Evolutionary conservation across 2,797 vertebrate species (phyloP).

Genomic region (Euphonia xanthogaster): DNA sequence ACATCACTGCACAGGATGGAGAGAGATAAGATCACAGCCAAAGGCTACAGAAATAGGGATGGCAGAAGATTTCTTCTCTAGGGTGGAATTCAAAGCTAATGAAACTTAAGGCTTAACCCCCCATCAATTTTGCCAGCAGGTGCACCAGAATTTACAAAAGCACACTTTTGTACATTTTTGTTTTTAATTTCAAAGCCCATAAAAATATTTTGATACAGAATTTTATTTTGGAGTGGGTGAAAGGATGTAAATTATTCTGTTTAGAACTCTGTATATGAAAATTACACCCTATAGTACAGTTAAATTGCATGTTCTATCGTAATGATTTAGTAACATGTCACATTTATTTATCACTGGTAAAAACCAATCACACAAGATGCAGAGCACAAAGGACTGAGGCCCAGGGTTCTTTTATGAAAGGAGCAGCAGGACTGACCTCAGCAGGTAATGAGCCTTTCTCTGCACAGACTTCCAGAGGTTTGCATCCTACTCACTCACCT

Average conservation of each 20-base stretch:
- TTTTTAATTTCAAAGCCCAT: not conserved
- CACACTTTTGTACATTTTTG: not conserved
- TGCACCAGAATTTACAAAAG: not conserved
- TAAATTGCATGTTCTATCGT: not conserved
- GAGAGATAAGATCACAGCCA: not conserved
- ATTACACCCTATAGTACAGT: not conserved
- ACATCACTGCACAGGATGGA: not conserved
- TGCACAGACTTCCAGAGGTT: not conserved
- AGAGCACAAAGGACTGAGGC: not conserved
- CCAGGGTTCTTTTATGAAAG: not conserved
- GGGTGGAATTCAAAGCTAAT: not conserved
- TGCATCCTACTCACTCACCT: not conserved
- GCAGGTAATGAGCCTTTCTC: not conserved
- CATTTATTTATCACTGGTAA: not conserved
- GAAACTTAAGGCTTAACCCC: not conserved
- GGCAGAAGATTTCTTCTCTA: not conserved
- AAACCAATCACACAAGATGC: not conserved
- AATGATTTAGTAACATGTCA: not conserved
- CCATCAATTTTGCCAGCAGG: not conserved
- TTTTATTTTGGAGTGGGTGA: not conserved
- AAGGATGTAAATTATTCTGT: not conserved
- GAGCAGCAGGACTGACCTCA: not conserved
- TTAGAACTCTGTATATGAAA: not conserved
- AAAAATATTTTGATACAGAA: not conserved
- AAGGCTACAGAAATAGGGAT: not conserved